Evolutionary conservation across 2,113 vertebrate species (phyloP), one percentile per base, ranked within the genome.

Genomic region (Daubentonia madagascariensis): DNA sequence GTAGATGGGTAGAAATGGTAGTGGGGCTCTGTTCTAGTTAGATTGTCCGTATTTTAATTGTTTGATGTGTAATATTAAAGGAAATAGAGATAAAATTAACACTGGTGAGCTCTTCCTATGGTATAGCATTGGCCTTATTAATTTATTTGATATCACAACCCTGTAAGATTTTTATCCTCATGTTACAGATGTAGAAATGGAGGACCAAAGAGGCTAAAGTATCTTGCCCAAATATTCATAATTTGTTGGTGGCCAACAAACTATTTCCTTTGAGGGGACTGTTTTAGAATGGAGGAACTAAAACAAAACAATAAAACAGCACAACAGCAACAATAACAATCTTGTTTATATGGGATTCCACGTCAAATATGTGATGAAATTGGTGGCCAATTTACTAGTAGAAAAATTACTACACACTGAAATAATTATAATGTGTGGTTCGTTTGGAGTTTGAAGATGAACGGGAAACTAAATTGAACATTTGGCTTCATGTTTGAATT

Each of bases 401-500:
- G 93, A 88, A 94, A 94, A 90, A 90, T 84, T 32, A 73, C 28
- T 32, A 1, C 22, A 48, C 9, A 28, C 3, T 75, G 65, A 68
- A 94, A 86, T 76, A 57, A 65, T 85, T 73, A 59, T 2, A 86
- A 23, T 4, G 28, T 52, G 30, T 96, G 67, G 37, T 91, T 86
- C 37, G 48, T 50, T 91, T 85, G 35, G 37, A 40, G 20, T 89
- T 87, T n/a, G 25, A 90, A 92, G 67, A 92, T 89, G 23, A 80
- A 76, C 70, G 25, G 43, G 16, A 91, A 84, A 54, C 8, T 40
- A 80, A 13, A 91, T 48, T 50, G 16, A 85, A 76, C 45, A 28
- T 85, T 73, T 85, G 48, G 35, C 75, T 96, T 88, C 35, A 45
- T 50, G 57, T 86, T 78, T 95, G 79, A 80, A 85, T 93, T 72